phyloP scores from a whole-genome alignment of 2,888 invertebrate species.

The Norana najaformis region DNA sequence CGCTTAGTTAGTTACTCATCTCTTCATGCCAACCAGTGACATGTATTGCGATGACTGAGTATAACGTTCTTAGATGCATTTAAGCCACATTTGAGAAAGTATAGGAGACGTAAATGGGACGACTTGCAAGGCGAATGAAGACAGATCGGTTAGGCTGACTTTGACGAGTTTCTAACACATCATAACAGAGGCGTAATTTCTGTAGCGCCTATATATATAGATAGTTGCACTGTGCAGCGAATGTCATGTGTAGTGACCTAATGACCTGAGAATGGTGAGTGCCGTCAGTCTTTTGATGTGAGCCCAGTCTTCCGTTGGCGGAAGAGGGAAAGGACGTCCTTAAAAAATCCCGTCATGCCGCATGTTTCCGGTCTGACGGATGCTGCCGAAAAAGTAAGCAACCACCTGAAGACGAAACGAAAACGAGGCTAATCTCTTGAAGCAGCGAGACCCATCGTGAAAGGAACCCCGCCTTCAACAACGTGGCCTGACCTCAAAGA shows the following conservation, averaged over 20 bases:
- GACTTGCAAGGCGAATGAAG: too few species aligned
- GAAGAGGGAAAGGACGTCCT: background rate
- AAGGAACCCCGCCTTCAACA: background rate
- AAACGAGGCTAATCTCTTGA: background rate
- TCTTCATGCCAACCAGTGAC: background rate
- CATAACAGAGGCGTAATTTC: background rate
- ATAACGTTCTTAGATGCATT: background rate
- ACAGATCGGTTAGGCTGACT: too few species aligned
- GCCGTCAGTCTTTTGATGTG: too few species aligned
- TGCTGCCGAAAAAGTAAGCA: background rate
- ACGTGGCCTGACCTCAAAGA: background rate
- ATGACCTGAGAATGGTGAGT: constrained; percentile 10
- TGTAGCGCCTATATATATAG: background rate
- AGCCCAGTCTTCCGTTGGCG: background rate
- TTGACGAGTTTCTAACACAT: too few species aligned
- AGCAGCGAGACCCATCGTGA: background rate
- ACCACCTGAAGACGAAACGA: background rate
- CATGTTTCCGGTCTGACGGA: background rate
- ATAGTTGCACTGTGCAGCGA: background rate
- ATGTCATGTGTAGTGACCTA: background rate
- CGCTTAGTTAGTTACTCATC: background rate
- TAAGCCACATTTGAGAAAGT: background rate
- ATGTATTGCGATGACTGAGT: background rate
- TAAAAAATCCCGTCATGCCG: background rate
- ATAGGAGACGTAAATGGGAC: too few species aligned